Conservation (phyloP, 2,888 invertebrate species). For the Sphinx pinastri region DNA sequence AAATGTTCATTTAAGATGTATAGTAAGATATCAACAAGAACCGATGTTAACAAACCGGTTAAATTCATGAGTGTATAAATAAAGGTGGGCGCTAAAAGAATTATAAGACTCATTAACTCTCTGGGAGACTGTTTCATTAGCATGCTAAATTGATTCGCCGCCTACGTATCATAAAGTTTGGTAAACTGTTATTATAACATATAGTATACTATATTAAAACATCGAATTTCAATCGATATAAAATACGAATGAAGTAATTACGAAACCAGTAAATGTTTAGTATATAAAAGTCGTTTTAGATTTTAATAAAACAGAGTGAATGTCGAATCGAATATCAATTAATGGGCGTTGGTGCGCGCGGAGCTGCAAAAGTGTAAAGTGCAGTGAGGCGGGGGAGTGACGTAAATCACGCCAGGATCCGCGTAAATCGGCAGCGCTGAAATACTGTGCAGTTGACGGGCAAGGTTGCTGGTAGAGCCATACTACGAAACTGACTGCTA, state of each 20-base stretch:
- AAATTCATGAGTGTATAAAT: constrained; percentile 35
- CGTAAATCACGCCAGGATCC: constrained; percentile 75
- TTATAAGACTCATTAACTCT: constrained; percentile 60
- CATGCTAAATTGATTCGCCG: constrained; percentile 68
- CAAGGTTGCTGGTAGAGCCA: not conserved
- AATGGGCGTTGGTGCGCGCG: constrained; percentile 73
- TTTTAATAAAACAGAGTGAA: constrained; percentile 48
- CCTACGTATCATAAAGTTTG: constrained; percentile 43
- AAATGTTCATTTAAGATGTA: not conserved
- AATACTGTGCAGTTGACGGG: constrained; percentile 48
- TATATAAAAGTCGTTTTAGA: not conserved
- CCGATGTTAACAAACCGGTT: constrained; percentile 49
- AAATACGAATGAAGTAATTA: constrained; percentile 8
- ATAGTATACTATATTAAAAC: not conserved
- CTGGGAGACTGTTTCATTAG: constrained; percentile 61
- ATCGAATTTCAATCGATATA: not conserved
- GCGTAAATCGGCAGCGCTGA: constrained; percentile 71
- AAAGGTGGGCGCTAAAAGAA: constrained; percentile 47
- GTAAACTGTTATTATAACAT: constrained; percentile 7
- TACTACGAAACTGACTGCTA: constrained; percentile 7
- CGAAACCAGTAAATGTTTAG: not conserved
- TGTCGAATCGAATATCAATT: constrained; percentile 77
- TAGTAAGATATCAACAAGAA: constrained; percentile 32
- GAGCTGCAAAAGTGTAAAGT: constrained; percentile 82
- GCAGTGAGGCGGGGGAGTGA: constrained; percentile 75